Evolutionary conservation across 2,888 invertebrate species (phyloP).

Genomic region (Ectobius pallidus): DNA sequence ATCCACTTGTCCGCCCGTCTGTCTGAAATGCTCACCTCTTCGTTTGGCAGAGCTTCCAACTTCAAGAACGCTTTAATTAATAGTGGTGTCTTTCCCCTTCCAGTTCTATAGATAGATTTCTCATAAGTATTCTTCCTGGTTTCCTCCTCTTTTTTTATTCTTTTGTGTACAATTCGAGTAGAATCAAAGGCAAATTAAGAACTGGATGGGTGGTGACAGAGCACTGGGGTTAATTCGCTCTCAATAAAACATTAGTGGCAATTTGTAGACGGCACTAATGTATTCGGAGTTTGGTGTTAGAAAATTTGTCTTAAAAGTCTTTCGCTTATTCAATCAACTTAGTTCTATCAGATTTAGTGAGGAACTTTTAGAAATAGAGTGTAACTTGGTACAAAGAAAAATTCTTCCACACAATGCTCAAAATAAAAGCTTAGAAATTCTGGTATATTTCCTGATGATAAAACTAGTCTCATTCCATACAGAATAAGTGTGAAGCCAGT

Average conservation of each 20-base stretch:
- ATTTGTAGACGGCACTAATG: not conserved
- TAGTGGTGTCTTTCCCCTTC: slow-evolving; percentile 20
- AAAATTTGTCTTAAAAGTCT: too few species aligned
- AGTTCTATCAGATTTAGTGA: too few species aligned
- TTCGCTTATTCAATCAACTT: too few species aligned
- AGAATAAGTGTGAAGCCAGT: too few species aligned
- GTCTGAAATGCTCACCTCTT: not conserved
- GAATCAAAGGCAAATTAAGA: not conserved
- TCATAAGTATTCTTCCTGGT: slow-evolving; percentile 23
- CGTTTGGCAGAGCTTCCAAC: slow-evolving; percentile 10
- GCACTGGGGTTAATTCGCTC: slow-evolving; percentile 8
- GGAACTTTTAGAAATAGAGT: too few species aligned
- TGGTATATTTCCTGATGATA: too few species aligned
- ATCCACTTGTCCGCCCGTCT: slow-evolving; percentile 10
- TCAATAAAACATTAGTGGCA: slow-evolving; percentile 3
- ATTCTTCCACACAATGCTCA: too few species aligned
- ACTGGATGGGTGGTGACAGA: not conserved
- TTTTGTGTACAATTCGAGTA: slow-evolving; percentile 1
- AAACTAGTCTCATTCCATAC: too few species aligned
- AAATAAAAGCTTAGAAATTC: too few species aligned
- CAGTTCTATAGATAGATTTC: slow-evolving; percentile 29
- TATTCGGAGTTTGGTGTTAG: too few species aligned
- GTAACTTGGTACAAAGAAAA: too few species aligned
- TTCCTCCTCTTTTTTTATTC: not conserved
- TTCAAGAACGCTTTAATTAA: slow-evolving; percentile 35